Percentiles rank a stretch among this genome's conserved stretches.
These are phyloP conservation scores for Polyploca ridens DNA, from an alignment of 2,888 invertebrate genomes.

Conservation along the genomic window DNA sequence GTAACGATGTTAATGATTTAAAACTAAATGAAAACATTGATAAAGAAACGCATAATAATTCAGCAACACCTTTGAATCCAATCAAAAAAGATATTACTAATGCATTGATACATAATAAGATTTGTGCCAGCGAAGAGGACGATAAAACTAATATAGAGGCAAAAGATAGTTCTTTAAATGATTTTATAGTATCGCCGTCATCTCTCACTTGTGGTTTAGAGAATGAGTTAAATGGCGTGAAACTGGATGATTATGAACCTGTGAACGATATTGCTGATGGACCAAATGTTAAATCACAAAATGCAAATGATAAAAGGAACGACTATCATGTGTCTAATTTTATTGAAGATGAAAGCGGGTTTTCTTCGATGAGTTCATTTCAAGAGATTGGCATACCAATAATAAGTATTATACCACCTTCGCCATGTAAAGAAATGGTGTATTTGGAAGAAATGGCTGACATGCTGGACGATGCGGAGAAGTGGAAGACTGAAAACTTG, in stretches of 20 bases:
- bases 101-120: constrained; percentile 48
- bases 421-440: constrained; percentile 73
- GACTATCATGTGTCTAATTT: constrained; percentile 66
- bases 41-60: constrained; percentile 41
- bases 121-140: constrained; percentile 44
- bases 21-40: constrained; percentile 32
- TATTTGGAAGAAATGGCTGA: constrained; percentile 62
- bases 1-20: constrained; percentile 43
- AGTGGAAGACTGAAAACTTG: constrained; percentile 66
- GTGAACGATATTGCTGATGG: constrained; percentile 21
- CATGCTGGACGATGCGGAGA: constrained; percentile 56
- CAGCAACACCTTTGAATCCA: constrained; percentile 47
- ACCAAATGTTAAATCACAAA: constrained; percentile 34
- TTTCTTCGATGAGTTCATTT: constrained; percentile 93
- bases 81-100: constrained; percentile 52
- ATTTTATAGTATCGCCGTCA: constrained; percentile 52
- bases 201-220: constrained; percentile 53
- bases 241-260: constrained; percentile 48
- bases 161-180: constrained; percentile 47
- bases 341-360: constrained; percentile 92
- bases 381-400: constrained; percentile 91
- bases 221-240: constrained; percentile 52
- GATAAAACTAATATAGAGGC: constrained; percentile 45
- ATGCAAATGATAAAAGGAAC: constrained; percentile 51
- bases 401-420: constrained; percentile 78